phyloP scores from a whole-genome alignment of 2,113 vertebrate genomes.

The Mus pahari region DNA sequence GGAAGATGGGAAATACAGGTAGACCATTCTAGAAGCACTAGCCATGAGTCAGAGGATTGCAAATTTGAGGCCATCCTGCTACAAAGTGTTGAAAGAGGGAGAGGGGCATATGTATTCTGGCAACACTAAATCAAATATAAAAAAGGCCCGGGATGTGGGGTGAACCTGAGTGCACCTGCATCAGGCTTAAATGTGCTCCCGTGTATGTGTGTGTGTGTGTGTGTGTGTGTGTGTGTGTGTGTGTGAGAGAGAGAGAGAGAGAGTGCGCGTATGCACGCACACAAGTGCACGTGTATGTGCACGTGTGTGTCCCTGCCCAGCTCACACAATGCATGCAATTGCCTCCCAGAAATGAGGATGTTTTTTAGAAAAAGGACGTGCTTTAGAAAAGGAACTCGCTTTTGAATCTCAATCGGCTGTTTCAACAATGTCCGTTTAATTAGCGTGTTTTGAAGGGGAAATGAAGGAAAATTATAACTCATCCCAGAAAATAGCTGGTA shows the following conservation, averaged over 20 bases:
- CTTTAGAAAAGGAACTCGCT: constrained; percentile 2
- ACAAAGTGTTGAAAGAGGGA: not conserved
- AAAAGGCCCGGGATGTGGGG: not conserved
- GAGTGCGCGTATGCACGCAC: not conserved
- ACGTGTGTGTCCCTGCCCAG: not conserved
- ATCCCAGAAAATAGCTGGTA: constrained; percentile 53
- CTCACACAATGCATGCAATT: constrained; percentile 19
- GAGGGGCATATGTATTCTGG: not conserved
- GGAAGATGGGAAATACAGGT: not conserved
- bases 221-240: not conserved
- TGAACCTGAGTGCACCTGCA: not conserved
- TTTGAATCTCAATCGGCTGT: constrained; percentile 72
- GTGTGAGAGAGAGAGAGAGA: not conserved
- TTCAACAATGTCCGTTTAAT: constrained; percentile 81
- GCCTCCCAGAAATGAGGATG: constrained; percentile 3
- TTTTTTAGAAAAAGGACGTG: constrained; percentile 26
- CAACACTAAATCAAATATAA: not conserved
- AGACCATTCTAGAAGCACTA: not conserved
- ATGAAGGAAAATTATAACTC: constrained; percentile 80
- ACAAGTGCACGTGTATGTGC: not conserved
- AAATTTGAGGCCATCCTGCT: not conserved
- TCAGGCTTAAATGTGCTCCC: not conserved
- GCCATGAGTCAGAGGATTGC: not conserved
- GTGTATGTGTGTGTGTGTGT: not conserved
- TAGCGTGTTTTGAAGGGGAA: constrained; percentile 80